Percentiles rank a stretch among this genome's conserved stretches.
These are phyloP conservation scores for Epinephelus awoara DNA, from an alignment of 2,797 vertebrate genomes.

Conservation along the genomic window DNA sequence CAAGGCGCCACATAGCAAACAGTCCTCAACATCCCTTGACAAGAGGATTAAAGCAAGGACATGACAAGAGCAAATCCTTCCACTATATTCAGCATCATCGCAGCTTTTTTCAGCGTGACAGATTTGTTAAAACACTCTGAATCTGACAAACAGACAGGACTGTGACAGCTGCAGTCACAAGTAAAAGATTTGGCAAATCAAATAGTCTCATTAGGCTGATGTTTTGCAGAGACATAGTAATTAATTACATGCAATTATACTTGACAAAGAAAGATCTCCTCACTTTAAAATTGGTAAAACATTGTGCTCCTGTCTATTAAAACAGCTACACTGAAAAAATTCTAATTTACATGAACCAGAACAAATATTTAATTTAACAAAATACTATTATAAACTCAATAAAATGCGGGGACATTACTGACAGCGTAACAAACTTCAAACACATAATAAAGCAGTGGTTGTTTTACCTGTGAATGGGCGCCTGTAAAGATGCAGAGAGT, in stretches of 20 bases:
- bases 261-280: neutral
- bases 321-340: neutral
- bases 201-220: neutral
- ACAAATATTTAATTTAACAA: neutral
- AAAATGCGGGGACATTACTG: neutral
- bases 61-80: slow-evolving; percentile 5
- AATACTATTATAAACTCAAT: neutral
- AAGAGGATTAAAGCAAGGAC: slow-evolving; percentile 38
- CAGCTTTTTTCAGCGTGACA: neutral
- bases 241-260: neutral
- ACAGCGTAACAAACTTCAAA: neutral
- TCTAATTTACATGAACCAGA: neutral
- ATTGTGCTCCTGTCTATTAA: neutral
- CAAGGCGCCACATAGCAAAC: neutral
- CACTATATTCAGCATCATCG: slow-evolving; percentile 28
- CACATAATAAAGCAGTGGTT: neutral
- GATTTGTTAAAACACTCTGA: slow-evolving; percentile 17
- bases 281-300: neutral
- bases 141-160: neutral
- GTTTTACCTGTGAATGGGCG: slow-evolving; percentile 75
- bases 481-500: slow-evolving; percentile 44
- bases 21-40: slow-evolving; percentile 38
- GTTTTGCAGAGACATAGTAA: neutral
- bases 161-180: neutral
- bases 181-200: slow-evolving; percentile 9